Evolutionary conservation across 2,888 invertebrate species (phyloP), one percentile per base, ranked within the genome.

Genomic region (Athrips mouffetella): DNA sequence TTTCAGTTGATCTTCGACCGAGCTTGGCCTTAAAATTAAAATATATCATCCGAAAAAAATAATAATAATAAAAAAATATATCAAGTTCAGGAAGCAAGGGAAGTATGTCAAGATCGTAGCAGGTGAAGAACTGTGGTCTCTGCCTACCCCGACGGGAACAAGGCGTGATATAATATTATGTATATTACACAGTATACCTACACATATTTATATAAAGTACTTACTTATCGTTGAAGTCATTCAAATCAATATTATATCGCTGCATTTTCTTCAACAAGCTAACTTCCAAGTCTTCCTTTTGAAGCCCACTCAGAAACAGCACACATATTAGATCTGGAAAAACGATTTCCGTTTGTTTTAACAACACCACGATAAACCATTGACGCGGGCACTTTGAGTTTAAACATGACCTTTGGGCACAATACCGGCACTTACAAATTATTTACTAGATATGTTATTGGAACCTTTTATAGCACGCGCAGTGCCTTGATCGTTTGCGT

Each of bases 261-360:
- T 66, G 62, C 46, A 86, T 73, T 70, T 84, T 85, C 60, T 63
- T 65, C 59, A 81, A 56, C 50, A 76, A 65, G 57, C 58, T 69
- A 21, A 67, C 71, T 57, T 80, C 81, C 54, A 85, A 57, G 30
- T 86, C 85, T 40, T 83, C 83, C 54, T 79, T 84, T 75, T 85
- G 80, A 54, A 84, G 57, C 47, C 86, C 86, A 61, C 78, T 81
- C 61, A 84, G 67, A 57, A 84, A 56, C 54, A 88, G 68, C 55
- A 85, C 79, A 65, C 87, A 88, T 59, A 85, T 62, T 29, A 88
- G 52, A 79, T 85, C 87, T 88, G 82, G 56, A 85, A n/a, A n/a
- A n/a, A n/a, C n/a, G n/a, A n/a, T n/a, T n/a, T n/a, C n/a, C n/a
- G 30, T 45, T 44, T 30, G 48, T 45, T 29, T 49, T 1, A 37